Evolutionary conservation across 2,888 invertebrate genomes (phyloP).

Genomic region (Nomada flava): DNA sequence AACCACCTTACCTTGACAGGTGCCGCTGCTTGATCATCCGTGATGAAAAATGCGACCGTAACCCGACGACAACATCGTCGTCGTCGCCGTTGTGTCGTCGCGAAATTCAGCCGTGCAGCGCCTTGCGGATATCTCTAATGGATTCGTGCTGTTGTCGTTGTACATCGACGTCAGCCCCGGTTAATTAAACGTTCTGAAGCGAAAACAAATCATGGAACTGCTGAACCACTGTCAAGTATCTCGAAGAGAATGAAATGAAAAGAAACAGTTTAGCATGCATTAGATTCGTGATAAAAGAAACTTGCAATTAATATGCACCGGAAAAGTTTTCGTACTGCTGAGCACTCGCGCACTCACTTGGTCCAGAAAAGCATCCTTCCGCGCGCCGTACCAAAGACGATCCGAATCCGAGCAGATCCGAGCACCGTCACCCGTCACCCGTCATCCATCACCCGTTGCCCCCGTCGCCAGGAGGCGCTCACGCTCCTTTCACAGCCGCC

Average conservation of each 20-base stretch:
- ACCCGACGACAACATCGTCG: conserved; percentile 50
- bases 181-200: conserved; percentile 31
- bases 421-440: conserved; percentile 60
- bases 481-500: conserved; percentile 17
- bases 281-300: conserved; percentile 3
- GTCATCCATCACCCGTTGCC: conserved; percentile 48
- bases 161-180: conserved; percentile 58
- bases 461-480: conserved; percentile 68
- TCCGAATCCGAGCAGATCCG: conserved; percentile 61
- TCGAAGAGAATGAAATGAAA: not conserved
- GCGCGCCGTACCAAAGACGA: conserved; percentile 62
- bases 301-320: conserved; percentile 52
- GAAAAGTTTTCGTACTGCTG: conserved; percentile 54
- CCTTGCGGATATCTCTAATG: conserved; percentile 26
- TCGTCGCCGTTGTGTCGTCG: conserved; percentile 61
- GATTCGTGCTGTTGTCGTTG: conserved; percentile 21
- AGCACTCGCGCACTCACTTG: conserved; percentile 63
- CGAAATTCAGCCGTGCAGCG: conserved; percentile 32
- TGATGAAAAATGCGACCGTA: conserved; percentile 19
- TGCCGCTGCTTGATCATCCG: conserved; percentile 47
- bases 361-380: conserved; percentile 69
- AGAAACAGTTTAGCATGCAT: conserved; percentile 1
- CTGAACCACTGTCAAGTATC: conserved; percentile 38
- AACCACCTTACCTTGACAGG: conserved; percentile 50
- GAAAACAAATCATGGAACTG: conserved; percentile 31